Conservation (phyloP, 2,888 invertebrate species). For the Pammene aurita region DNA sequence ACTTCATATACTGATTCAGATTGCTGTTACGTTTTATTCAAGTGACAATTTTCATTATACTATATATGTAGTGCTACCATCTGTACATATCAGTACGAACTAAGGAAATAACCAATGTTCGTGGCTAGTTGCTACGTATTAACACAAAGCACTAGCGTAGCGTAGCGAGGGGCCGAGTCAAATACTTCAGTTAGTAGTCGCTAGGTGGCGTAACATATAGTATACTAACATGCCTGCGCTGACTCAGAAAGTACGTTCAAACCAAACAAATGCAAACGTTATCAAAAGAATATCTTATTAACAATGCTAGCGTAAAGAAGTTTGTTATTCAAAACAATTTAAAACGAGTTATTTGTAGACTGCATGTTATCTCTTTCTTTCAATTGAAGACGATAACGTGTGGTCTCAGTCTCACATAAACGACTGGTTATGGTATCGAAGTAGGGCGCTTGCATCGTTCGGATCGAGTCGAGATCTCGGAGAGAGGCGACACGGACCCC, state of each 20-base stretch:
- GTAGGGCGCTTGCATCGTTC: conserved; percentile 77
- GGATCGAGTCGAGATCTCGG: conserved; percentile 77
- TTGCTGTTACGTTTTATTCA: no score
- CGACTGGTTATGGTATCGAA: conserved; percentile 70
- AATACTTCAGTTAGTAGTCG: conserved; percentile 8
- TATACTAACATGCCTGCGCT: conserved; percentile 7
- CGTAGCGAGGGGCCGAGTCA: conserved; percentile 6
- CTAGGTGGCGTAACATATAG: conserved; percentile 47
- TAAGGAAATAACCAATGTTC: conserved; percentile 10
- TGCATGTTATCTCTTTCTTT: conserved; percentile 55
- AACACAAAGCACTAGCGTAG: conserved; percentile 4
- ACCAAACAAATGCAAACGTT: conserved; percentile 31
- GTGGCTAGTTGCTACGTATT: neutral
- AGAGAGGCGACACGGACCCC: conserved; percentile 77
- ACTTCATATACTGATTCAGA: no score
- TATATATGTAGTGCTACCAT: conserved; percentile 23
- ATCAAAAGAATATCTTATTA: conserved; percentile 23
- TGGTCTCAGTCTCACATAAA: conserved; percentile 69
- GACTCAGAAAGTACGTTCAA: conserved; percentile 31
- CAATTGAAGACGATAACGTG: conserved; percentile 48
- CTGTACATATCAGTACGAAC: conserved; percentile 18
- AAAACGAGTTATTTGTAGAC: conserved; percentile 15
- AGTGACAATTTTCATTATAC: no score
- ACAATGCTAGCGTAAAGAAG: conserved; percentile 20
- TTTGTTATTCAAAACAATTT: conserved; percentile 24